Conservation (phyloP, 1,140 invertebrate genomes). For the Metopolophium dirhodum region DNA sequence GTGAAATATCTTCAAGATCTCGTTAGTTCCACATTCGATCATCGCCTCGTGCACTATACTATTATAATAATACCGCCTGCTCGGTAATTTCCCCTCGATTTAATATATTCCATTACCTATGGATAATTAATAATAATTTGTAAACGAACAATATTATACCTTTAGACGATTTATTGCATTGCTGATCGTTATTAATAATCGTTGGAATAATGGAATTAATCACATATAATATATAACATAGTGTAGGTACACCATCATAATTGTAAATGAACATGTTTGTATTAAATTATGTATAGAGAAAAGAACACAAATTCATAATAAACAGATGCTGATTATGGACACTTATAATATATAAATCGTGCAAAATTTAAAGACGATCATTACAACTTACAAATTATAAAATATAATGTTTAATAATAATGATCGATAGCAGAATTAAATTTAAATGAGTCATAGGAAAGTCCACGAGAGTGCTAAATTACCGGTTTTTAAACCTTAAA, state of each 20-base stretch:
- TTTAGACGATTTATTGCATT: not conserved
- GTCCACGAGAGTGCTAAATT: too few species aligned
- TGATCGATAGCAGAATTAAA: too few species aligned
- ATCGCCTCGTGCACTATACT: not conserved
- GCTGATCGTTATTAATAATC: not conserved
- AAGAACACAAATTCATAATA: too few species aligned
- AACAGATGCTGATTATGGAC: too few species aligned
- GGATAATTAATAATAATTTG: not conserved
- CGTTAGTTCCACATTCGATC: not conserved
- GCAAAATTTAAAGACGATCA: not conserved
- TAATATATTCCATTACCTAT: not conserved
- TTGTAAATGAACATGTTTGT: too few species aligned
- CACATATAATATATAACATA: too few species aligned
- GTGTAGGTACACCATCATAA: too few species aligned
- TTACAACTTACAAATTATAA: not conserved
- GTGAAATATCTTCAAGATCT: not conserved
- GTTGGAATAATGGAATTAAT: too few species aligned
- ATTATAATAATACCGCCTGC: not conserved
- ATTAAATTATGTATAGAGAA: too few species aligned
- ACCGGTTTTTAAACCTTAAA: too few species aligned
- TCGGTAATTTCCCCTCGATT: not conserved
- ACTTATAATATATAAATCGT: not conserved
- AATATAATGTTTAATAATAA: too few species aligned
- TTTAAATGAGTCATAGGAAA: too few species aligned
- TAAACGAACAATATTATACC: not conserved